These are phyloP conservation scores for Crossaster papposus DNA, from an alignment of 53 echinoderm and acorn worm species.

Conservation along the genomic window DNA sequence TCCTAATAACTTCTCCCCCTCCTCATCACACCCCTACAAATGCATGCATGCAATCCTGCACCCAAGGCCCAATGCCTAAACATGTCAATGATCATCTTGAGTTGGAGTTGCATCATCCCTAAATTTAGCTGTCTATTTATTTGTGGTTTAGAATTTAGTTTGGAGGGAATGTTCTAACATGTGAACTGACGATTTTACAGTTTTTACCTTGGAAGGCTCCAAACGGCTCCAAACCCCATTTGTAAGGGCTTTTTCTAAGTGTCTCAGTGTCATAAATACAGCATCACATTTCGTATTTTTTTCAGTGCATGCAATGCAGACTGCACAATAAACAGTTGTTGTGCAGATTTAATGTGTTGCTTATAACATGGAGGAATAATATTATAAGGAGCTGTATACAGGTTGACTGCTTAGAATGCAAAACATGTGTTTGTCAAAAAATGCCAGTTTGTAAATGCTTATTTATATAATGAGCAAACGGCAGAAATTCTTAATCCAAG, in stretches of 20 bases:
- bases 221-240: conserved; percentile 40
- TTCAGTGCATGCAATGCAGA: too few relatives aligned
- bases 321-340: background rate
- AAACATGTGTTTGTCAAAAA: background rate
- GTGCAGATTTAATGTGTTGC: background rate
- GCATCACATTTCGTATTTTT: too few relatives aligned
- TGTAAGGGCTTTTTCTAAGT: background rate
- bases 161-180: background rate
- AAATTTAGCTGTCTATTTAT: background rate
- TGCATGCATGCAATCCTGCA: background rate
- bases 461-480: background rate
- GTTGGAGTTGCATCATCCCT: background rate
- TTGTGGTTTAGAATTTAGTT: background rate
- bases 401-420: too few relatives aligned
- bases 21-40: background rate
- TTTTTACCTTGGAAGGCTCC: conserved; percentile 51
- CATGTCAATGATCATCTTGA: conserved; percentile 18
- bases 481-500: background rate
- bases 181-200: conserved; percentile 40
- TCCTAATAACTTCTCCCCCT: background rate
- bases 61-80: conserved; percentile 46
- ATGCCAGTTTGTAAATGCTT: background rate
- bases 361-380: background rate
- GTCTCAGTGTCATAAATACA: background rate
- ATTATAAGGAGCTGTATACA: background rate